Percentiles rank a stretch among this genome's conserved stretches.
Conservation (phyloP, 2,888 invertebrate genomes). For the Rhodophaea formosa region DNA sequence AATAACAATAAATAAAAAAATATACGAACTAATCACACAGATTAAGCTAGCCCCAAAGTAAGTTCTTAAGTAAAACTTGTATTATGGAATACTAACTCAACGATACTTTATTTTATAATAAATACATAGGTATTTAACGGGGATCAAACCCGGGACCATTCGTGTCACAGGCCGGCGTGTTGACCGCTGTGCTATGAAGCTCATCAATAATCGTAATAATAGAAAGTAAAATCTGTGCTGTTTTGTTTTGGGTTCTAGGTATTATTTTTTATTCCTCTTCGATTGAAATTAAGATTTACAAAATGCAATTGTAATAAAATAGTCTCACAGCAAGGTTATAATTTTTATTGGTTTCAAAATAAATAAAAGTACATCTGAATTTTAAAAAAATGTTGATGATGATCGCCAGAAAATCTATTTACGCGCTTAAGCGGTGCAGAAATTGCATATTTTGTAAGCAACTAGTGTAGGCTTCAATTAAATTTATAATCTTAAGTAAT, state of each 20-base stretch:
- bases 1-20: background rate
- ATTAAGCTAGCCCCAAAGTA: no score
- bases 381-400: background rate
- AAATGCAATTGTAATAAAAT: slow-evolving; percentile 9
- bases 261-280: no score
- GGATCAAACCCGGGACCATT: no score
- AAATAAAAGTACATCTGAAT: slow-evolving; percentile 19
- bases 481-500: slow-evolving; percentile 38
- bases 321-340: slow-evolving; percentile 34
- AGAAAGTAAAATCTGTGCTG: no score
- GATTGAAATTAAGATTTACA: background rate
- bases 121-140: no score
- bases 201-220: no score
- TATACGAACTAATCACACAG: background rate
- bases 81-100: no score
- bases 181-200: no score
- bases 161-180: no score
- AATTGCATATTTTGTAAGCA: slow-evolving; percentile 26
- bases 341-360: slow-evolving; percentile 9
- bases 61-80: no score
- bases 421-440: slow-evolving; percentile 6
- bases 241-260: no score
- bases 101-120: no score
- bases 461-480: slow-evolving; percentile 24
- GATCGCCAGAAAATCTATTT: slow-evolving; percentile 11